Base-by-base conservation (phyloP, 2,888 invertebrate genomes). In the Drosophila infuscata region DNA sequence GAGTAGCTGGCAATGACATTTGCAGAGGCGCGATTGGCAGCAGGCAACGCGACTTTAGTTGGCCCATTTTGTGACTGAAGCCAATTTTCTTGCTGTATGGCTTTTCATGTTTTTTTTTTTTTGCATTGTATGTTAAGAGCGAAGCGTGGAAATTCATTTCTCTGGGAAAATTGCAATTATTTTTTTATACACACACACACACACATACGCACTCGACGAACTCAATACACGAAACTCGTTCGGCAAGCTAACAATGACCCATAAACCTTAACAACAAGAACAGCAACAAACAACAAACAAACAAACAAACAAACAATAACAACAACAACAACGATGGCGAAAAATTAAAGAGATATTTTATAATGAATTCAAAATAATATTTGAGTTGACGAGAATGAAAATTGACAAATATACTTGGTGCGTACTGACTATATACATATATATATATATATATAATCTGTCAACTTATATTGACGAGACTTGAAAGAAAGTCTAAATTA, bases 141-240 rank as follows among this genome's bases (percentile, higher is more conserved):
- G 33, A 30, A 48, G 74, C 54, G 71, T 63, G 54, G 61, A 76
- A 79, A 74, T 71, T 68, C 74, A 68, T 53, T 43, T 46, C 59
- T 51, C 70, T 89, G 89, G 83, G 87, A 87, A 87, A 84, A 80
- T 83, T 70, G 85, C 89, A 88, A 88, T 85, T 87, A 89, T 82
- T 81, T 76, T 79, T 48, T 51, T 57, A n/a, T 2, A 67, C 49
- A 72, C 71, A 65, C 49, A 69, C 65, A 75, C 59, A 29, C 6
- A 7, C 7, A 36, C 5, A 15, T 2, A 35, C 48, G 46, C 41
- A 41, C 58, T 17, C 25, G 17, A 20, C 33, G 38, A 51, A 32
- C 43, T 12, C 38, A 38, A 43, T 17, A 52, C 20, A 51, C 58
- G 60, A 81, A 86, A 85, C 88, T 74, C 70, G 86, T 83, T 83